Base-by-base conservation (phyloP, 2,888 invertebrate species). In the Diloba caeruleocephala region DNA sequence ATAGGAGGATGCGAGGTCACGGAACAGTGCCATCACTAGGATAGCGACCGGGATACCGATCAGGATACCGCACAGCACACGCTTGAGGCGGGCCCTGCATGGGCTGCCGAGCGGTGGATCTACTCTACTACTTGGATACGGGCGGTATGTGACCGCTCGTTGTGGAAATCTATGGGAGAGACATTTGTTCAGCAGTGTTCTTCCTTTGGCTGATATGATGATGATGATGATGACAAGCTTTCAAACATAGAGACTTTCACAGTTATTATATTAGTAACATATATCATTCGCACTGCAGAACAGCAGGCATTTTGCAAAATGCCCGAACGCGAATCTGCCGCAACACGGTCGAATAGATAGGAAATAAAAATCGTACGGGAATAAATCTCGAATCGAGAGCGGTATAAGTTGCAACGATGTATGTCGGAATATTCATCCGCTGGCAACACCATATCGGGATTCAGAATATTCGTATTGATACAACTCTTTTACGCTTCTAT, bases 311-410 rank as follows among this genome's bases (percentile, higher is more conserved):
- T 77, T 75, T 70, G 26, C 38, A 60, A 67, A 71, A 71, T 51
- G 37, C 15, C 34, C 34, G 65, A 31, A 37, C 52, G 14, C 50
- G 70, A 68, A 72, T 61, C 63, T 46, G 25, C 38, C 51, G 23
- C 67, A 49, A 42, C 61, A 76, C 80, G 64, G 65, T 49, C 60
- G 79, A 72, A 46, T 74, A 78, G 62, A 68, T 76, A 48, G 71
- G 59, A 78, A 81, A 83, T 81, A 81, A 84, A 83, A 82, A 76
- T 72, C 26, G 62, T 48, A 59, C 56, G 53, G 48, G 62, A 69
- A 71, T 77, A 74, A 73, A 82, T 80, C 74, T 68, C 61, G 67
- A 66, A 74, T 71, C 57, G 76, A 68, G 73, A 50, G 66, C 60
- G 62, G 56, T 69, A 74, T 75, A 73, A 74, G 74, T 74, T 75